Conservation (phyloP, 2,113 vertebrate species). For the Rhadina sibilatrix region DNA sequence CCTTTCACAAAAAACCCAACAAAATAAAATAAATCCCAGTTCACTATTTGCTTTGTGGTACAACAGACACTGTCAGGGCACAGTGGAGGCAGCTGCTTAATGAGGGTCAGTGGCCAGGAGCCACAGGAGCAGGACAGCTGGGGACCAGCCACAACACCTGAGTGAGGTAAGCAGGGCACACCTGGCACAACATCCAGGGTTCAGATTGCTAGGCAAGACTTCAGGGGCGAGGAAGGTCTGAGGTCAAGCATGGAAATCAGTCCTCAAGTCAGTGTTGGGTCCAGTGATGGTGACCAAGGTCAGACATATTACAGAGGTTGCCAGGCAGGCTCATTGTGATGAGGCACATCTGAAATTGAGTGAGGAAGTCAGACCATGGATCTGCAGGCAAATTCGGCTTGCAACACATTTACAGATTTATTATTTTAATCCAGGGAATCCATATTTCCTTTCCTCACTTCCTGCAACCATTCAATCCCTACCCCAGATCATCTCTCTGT, state of each 20-base stretch:
- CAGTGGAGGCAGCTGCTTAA: fast-evolving
- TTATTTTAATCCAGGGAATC: background rate
- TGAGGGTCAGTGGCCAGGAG: fast-evolving
- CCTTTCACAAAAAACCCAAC: background rate
- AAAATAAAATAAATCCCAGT: background rate
- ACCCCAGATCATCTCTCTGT: background rate
- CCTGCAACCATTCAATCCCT: background rate
- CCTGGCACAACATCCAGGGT: background rate
- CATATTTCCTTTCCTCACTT: background rate
- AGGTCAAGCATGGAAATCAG: background rate
- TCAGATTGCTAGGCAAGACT: background rate
- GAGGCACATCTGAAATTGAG: background rate
- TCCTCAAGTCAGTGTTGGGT: background rate
- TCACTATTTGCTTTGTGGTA: background rate
- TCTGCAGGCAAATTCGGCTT: background rate
- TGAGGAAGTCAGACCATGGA: background rate
- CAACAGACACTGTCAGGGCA: background rate
- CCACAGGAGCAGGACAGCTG: background rate
- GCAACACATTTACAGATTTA: background rate
- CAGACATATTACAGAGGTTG: background rate
- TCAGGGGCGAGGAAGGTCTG: background rate
- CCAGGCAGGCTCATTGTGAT: background rate
- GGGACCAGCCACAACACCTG: background rate
- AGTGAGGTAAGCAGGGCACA: background rate
- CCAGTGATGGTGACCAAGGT: background rate